Evolutionary conservation across 2,888 invertebrate genomes (phyloP).

Genomic region (Endotricha flammealis): DNA sequence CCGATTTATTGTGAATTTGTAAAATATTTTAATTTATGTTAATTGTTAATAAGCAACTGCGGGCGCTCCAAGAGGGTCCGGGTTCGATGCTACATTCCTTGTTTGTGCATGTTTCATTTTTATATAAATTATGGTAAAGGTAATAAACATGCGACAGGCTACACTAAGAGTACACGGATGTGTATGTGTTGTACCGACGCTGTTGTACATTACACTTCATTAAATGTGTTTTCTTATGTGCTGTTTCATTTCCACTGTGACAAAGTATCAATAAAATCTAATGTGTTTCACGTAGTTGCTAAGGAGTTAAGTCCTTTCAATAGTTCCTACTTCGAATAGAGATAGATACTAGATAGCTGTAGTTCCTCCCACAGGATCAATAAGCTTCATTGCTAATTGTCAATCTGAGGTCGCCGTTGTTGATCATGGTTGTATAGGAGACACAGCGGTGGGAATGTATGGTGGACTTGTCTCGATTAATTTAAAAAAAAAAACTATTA

Average conservation of each 20-base stretch:
- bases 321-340: no score
- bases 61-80: conserved; percentile 14
- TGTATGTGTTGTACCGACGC: conserved; percentile 44
- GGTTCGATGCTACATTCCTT: conserved; percentile 21
- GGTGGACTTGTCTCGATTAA: no score
- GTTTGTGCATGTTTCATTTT: conserved; percentile 13
- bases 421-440: no score
- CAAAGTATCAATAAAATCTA: no score
- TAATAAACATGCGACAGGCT: conserved; percentile 2
- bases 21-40: conserved; percentile 4
- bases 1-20: conserved; percentile 1
- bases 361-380: no score
- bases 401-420: no score
- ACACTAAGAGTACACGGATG: conserved; percentile 11
- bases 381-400: no score
- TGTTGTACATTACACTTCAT: conserved; percentile 57
- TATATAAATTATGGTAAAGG: conserved; percentile 5
- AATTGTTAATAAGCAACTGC: conserved; percentile 6
- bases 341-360: no score
- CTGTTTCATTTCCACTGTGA: conserved; percentile 19
- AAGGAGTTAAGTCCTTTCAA: no score
- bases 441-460: no score
- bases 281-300: no score
- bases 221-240: conserved; percentile 55
- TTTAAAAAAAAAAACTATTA: no score